Percentiles rank a stretch among this genome's conserved stretches.
These are phyloP conservation scores for Micronycteris hirsuta DNA, from an alignment of 2,113 vertebrate genomes.

Conservation along the genomic window DNA sequence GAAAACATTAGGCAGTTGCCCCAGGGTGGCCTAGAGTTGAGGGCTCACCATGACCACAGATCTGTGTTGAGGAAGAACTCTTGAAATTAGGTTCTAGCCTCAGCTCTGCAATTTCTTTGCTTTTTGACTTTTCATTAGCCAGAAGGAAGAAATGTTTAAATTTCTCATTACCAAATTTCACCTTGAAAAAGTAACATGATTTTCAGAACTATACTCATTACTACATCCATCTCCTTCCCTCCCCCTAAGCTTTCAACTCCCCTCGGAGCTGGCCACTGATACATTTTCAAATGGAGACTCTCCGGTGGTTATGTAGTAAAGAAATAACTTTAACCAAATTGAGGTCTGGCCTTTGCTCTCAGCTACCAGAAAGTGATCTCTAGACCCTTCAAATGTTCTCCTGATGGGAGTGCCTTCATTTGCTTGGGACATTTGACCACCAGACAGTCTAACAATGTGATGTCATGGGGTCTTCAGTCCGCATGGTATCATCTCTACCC, in stretches of 20 bases:
- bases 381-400: not conserved
- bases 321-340: not conserved
- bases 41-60: accelerated
- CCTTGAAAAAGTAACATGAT: not conserved
- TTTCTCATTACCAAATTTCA: not conserved
- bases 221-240: not conserved
- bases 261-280: not conserved
- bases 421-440: not conserved
- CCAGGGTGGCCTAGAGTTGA: accelerated
- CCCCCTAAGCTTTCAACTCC: not conserved
- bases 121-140: not conserved
- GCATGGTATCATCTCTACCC: accelerated
- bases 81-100: not conserved
- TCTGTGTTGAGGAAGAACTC: not conserved
- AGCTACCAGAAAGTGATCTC: not conserved
- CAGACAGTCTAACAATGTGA: not conserved
- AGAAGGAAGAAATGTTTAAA: not conserved
- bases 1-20: no score
- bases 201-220: not conserved
- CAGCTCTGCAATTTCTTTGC: not conserved
- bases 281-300: not conserved
- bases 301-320: not conserved
- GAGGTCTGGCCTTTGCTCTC: not conserved
- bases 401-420: not conserved
- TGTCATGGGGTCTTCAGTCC: not conserved